A percentile compares a stretch with the other conserved stretches of the same genome.
These are phyloP conservation scores for Cheirogaleus major DNA, from an alignment of 2,797 vertebrate genomes.

Conservation along the genomic window DNA sequence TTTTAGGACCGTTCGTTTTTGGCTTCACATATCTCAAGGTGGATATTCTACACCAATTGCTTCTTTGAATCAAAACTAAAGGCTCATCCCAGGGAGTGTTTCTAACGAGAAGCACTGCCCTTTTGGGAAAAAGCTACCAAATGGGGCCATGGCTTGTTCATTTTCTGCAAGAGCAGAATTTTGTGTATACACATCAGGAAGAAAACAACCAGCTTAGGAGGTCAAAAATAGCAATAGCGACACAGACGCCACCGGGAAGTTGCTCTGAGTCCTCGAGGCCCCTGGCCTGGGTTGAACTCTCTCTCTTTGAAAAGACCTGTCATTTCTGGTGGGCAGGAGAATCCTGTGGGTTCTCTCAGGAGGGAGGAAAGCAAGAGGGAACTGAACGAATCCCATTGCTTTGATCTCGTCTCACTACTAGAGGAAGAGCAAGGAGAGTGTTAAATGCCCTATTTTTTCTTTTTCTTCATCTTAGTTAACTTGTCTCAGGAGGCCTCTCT, in stretches of 20 bases:
- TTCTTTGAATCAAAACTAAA: background rate
- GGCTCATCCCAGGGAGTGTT: background rate
- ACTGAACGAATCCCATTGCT: background rate
- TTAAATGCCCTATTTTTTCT: background rate
- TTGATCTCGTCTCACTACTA: background rate
- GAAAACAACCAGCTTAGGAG: background rate
- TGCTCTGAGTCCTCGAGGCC: background rate
- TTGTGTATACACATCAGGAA: background rate
- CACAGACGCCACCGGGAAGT: background rate
- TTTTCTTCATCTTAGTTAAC: background rate
- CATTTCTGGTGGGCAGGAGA: background rate
- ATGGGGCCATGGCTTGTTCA: background rate
- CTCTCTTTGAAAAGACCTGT: background rate
- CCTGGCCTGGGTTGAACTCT: background rate
- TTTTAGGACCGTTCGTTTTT: background rate
- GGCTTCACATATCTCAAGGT: background rate
- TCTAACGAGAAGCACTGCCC: background rate
- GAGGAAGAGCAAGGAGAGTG: background rate
- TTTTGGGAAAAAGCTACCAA: background rate
- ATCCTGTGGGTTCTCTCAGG: background rate
- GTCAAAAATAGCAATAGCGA: background rate
- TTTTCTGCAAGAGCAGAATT: background rate
- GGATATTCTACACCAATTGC: background rate
- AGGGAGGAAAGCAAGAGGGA: background rate
- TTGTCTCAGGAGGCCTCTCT: background rate